Percentiles rank a stretch among this genome's conserved stretches.
Conservation (phyloP, 2,888 invertebrate genomes). For the Pherbina coryleti region DNA sequence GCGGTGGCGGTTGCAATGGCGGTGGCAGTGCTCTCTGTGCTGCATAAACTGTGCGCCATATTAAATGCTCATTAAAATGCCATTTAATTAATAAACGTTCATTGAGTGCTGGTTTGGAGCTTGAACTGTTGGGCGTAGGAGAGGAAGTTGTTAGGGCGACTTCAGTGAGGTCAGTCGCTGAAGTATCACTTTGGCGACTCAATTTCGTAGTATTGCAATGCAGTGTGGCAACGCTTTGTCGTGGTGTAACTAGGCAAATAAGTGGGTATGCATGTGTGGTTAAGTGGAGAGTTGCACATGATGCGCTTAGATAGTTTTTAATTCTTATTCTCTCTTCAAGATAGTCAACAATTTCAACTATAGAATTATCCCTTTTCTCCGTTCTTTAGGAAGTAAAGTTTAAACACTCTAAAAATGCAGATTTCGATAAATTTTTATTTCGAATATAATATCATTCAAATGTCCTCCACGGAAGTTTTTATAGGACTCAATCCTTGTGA, state of each 20-base stretch:
- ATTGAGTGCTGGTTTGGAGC: not conserved
- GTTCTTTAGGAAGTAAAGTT: too few species aligned
- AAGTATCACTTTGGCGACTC: not conserved
- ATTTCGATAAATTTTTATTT: too few species aligned
- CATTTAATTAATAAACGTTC: conserved; percentile 63
- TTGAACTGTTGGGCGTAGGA: not conserved
- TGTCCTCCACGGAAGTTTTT: too few species aligned
- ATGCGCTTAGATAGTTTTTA: too few species aligned
- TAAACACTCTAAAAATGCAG: too few species aligned
- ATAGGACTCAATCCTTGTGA: too few species aligned
- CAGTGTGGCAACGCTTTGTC: not conserved
- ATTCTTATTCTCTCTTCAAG: too few species aligned
- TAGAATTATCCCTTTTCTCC: too few species aligned
- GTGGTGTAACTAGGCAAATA: not conserved
- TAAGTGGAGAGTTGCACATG: not conserved
- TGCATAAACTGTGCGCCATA: not conserved
- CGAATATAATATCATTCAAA: too few species aligned
- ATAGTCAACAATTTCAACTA: too few species aligned
- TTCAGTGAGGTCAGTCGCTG: not conserved
- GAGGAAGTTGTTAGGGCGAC: not conserved
- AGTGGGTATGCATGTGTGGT: not conserved
- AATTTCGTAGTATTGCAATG: not conserved
- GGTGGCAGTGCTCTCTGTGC: not conserved
- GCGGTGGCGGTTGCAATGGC: not conserved
- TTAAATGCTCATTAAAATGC: conserved; percentile 64